A percentile compares a stretch with the other conserved stretches of the same genome.
phyloP scores from a whole-genome alignment of 2,888 invertebrate species.

The Andrena bicolor region DNA sequence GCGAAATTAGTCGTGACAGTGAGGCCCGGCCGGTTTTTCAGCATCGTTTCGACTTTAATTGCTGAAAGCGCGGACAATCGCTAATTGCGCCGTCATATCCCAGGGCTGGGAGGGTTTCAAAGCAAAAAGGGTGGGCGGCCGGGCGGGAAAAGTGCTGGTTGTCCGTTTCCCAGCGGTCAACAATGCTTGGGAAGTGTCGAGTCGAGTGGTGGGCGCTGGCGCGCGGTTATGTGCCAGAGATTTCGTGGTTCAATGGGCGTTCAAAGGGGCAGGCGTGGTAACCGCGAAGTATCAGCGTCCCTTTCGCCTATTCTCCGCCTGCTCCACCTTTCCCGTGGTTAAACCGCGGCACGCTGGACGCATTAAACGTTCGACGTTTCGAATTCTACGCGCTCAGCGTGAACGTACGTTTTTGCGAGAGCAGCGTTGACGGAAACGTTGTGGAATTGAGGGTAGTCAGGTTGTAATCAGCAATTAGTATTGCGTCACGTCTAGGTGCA shows the following conservation, averaged over 20 bases:
- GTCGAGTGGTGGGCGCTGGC: slow-evolving; percentile 45
- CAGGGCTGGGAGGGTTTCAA: slow-evolving; percentile 15
- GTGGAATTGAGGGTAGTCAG: too few species aligned
- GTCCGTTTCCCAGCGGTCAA: slow-evolving; percentile 54
- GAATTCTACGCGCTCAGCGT: not conserved
- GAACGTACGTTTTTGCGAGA: not conserved
- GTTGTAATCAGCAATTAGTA: slow-evolving; percentile 5
- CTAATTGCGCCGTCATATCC: slow-evolving; percentile 56
- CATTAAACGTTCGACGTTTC: slow-evolving; percentile 19
- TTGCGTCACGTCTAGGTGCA: not conserved
- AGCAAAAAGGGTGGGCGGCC: slow-evolving; percentile 30
- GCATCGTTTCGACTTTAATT: slow-evolving; percentile 54
- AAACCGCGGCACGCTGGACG: not conserved
- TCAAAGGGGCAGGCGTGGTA: slow-evolving; percentile 48
- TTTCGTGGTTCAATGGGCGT: slow-evolving; percentile 55
- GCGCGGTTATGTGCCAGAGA: slow-evolving; percentile 28
- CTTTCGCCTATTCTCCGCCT: slow-evolving; percentile 1
- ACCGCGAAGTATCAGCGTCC: slow-evolving; percentile 36
- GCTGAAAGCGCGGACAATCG: slow-evolving; percentile 50
- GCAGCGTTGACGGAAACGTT: too few species aligned
- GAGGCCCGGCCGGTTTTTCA: slow-evolving; percentile 37
- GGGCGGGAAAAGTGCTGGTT: slow-evolving; percentile 37
- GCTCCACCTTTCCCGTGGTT: not conserved
- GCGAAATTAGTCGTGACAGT: slow-evolving; percentile 41
- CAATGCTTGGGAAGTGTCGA: slow-evolving; percentile 55